A percentile compares a stretch with the other conserved stretches of the same genome.
Conservation (phyloP, 2,888 invertebrate species). For the Eupithecia subfuscata region DNA sequence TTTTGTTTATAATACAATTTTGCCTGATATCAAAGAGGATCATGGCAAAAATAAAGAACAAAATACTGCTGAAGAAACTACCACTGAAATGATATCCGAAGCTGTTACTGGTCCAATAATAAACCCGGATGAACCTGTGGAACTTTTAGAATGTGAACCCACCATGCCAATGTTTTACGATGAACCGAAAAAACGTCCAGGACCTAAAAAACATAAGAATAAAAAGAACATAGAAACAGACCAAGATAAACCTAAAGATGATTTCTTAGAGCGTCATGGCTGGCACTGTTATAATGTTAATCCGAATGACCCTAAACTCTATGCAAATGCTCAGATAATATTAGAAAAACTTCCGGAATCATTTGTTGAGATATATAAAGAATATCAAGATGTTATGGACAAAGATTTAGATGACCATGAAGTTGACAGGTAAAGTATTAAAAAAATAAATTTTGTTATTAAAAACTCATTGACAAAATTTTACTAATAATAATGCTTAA, state of each 20-base stretch:
- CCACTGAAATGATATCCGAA: background rate
- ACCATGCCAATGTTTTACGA: slow-evolving; percentile 62
- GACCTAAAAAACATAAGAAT: slow-evolving; percentile 32
- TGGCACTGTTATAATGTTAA: slow-evolving; percentile 72
- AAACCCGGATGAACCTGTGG: slow-evolving; percentile 61
- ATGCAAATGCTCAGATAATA: slow-evolving; percentile 55
- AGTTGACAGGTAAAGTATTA: slow-evolving; percentile 62
- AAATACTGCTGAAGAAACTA: slow-evolving; percentile 3
- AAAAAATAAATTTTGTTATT: background rate
- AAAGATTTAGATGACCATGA: slow-evolving; percentile 63
- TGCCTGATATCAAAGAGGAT: slow-evolving; percentile 47
- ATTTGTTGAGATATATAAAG: slow-evolving; percentile 73
- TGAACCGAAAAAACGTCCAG: slow-evolving; percentile 26
- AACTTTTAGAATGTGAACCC: slow-evolving; percentile 74
- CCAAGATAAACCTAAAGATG: slow-evolving; percentile 14
- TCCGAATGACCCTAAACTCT: slow-evolving; percentile 63
- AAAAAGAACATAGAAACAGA: slow-evolving; percentile 35
- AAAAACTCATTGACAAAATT: background rate
- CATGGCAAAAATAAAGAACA: slow-evolving; percentile 25
- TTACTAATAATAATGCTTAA: slow-evolving; percentile 16
- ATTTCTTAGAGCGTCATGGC: slow-evolving; percentile 63
- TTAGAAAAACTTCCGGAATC: slow-evolving; percentile 73
- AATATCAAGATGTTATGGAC: slow-evolving; percentile 62
- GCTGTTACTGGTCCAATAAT: slow-evolving; percentile 44
- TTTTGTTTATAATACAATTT: slow-evolving; percentile 62